These are phyloP conservation scores for Lepidostoma basale DNA, from an alignment of 1,140 invertebrate species.

Conservation along the genomic window DNA sequence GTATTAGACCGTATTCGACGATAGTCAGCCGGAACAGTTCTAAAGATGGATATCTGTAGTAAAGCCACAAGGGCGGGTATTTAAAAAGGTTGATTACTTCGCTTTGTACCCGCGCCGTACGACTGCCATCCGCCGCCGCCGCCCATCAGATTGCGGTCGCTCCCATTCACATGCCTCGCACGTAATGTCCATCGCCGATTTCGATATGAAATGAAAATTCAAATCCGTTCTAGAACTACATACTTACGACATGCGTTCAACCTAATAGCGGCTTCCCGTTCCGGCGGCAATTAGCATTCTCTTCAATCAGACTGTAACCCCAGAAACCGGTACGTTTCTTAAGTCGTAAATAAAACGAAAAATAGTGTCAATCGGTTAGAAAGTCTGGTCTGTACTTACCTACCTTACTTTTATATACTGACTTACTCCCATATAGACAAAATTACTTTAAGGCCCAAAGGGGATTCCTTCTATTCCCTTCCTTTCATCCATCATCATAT, in stretches of 20 bases:
- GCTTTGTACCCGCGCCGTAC: conserved; percentile 6
- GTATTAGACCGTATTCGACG: conserved; percentile 28
- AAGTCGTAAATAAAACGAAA: no score
- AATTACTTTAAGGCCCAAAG: neutral
- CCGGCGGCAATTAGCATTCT: no score
- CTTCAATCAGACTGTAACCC: no score
- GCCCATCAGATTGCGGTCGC: conserved; percentile 12
- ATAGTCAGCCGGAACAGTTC: conserved; percentile 24
- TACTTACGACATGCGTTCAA: no score
- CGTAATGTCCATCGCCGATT: neutral
- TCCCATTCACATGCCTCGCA: conserved; percentile 2
- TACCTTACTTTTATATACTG: no score
- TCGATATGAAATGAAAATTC: conserved; percentile 23
- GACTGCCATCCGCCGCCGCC: conserved; percentile 8
- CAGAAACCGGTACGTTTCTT: no score
- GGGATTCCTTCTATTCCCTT: neutral
- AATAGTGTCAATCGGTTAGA: no score
- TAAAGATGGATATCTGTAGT: conserved; percentile 27
- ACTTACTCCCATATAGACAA: no score
- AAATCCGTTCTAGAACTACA: no score
- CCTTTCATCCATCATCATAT: conserved; percentile 2
- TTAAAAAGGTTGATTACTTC: conserved; percentile 29
- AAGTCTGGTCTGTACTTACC: no score
- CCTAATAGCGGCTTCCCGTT: no score
- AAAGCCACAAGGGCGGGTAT: conserved; percentile 12